phyloP scores from a whole-genome alignment of 2,797 vertebrate genomes.

The Aulostomus chinensis region DNA sequence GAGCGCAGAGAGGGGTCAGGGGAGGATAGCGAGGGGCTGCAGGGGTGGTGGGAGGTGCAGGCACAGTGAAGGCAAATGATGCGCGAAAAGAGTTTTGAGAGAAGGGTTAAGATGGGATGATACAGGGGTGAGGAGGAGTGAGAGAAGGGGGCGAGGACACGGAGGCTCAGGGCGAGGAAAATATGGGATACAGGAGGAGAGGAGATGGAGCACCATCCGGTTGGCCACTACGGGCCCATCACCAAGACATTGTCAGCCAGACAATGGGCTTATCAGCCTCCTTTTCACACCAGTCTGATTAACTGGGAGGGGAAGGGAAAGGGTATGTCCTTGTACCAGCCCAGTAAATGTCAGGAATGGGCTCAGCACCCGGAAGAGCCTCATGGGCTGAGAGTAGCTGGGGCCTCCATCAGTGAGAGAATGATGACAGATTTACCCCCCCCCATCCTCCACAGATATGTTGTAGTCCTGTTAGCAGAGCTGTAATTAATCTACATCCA shows the following conservation, averaged over 20 bases:
- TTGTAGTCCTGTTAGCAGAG: conserved; percentile 12
- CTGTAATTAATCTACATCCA: conserved; percentile 52
- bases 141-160: conserved; percentile 32
- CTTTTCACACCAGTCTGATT: conserved; percentile 97
- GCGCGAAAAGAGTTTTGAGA: conserved; percentile 40
- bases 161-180: conserved; percentile 46
- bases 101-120: conserved; percentile 53
- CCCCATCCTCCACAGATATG: conserved; percentile 15
- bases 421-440: conserved; percentile 38
- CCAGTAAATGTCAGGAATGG: conserved; percentile 90
- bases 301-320: conserved; percentile 89
- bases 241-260: conserved; percentile 92
- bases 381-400: conserved; percentile 70
- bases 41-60: conserved; percentile 30
- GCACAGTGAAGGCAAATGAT: conserved; percentile 52
- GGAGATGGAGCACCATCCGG: conserved; percentile 76
- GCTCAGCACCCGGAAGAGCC: conserved; percentile 79
- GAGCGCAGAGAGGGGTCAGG: conserved; percentile 58
- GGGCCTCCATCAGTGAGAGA: conserved; percentile 57
- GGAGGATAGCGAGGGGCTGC: conserved; percentile 48
- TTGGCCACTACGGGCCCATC: conserved; percentile 82
- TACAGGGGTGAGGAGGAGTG: conserved; percentile 34
- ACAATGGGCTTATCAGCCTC: conserved; percentile 95
- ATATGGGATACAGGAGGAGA: conserved; percentile 64
- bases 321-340: conserved; percentile 89